Evolutionary conservation across 2,113 vertebrate genomes (phyloP).

Genomic region (crab-eating macaque (Macaca fascicularis)): DNA sequence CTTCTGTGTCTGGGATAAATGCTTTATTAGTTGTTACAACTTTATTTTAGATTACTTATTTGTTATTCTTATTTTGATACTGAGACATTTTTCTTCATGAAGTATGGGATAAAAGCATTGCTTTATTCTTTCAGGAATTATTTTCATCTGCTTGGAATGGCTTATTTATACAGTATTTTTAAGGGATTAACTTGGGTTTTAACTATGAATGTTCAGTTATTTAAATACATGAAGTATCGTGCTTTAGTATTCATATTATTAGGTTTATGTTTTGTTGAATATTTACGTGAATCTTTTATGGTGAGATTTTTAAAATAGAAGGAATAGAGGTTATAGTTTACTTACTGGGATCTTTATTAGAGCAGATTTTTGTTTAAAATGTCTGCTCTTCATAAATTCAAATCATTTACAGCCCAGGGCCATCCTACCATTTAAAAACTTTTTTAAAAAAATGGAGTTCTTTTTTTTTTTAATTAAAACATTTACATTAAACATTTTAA

Average conservation of each 20-base stretch:
- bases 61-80: not conserved
- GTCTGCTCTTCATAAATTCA: not conserved
- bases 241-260: not conserved
- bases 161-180: constrained; percentile 18
- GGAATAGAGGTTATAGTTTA: not conserved
- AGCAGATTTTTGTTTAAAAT: constrained; percentile 36
- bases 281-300: not conserved
- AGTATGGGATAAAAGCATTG: not conserved
- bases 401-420: not conserved
- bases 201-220: constrained; percentile 1
- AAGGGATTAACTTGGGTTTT: constrained; percentile 25
- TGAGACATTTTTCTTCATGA: constrained; percentile 18
- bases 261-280: constrained; percentile 41
- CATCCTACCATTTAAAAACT: not conserved
- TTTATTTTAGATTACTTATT: constrained; percentile 7
- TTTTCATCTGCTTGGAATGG: not conserved
- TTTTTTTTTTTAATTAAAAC: not conserved
- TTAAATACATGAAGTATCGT: constrained; percentile 14
- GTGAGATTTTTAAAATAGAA: not conserved
- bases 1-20: not conserved
- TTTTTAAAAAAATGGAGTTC: not conserved
- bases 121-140: constrained; percentile 1
- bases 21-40: not conserved
- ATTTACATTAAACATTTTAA: too few relatives aligned
- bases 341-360: not conserved